A percentile compares a stretch with the other conserved stretches of the same genome.
These are phyloP conservation scores for Trachelipus rathkii DNA, from an alignment of 1,140 invertebrate species.

Conservation along the genomic window DNA sequence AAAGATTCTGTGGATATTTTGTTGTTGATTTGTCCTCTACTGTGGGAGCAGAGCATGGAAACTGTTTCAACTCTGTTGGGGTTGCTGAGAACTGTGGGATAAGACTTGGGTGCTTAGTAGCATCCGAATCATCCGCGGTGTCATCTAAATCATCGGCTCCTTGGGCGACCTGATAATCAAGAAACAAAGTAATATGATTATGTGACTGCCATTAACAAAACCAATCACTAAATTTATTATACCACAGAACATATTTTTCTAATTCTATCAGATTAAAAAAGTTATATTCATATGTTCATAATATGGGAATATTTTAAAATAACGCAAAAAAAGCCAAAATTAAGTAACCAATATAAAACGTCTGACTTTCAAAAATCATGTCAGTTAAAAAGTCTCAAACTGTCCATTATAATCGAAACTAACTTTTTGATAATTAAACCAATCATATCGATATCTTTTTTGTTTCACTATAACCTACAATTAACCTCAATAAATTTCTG, in stretches of 20 bases:
- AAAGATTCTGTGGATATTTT: too few relatives aligned
- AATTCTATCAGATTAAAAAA: too few relatives aligned
- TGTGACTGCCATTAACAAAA: not conserved
- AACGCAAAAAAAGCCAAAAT: not conserved
- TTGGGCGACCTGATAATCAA: not conserved
- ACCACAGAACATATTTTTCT: not conserved
- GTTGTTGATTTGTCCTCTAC: too few relatives aligned
- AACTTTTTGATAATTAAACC: too few relatives aligned
- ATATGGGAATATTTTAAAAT: too few relatives aligned
- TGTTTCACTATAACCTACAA: too few relatives aligned
- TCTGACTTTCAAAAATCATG: too few relatives aligned
- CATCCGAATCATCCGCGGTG: not conserved
- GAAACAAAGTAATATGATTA: not conserved
- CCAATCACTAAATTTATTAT: not conserved
- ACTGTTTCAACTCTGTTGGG: slow-evolving; percentile 1
- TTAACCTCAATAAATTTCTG: too few relatives aligned
- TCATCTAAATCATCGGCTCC: not conserved
- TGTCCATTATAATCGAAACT: too few relatives aligned
- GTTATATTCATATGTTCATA: too few relatives aligned
- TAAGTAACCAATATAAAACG: not conserved
- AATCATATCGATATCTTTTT: too few relatives aligned
- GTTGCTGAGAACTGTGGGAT: not conserved
- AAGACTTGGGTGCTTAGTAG: not conserved
- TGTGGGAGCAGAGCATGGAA: not conserved
- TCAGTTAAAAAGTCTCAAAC: too few relatives aligned